These are phyloP conservation scores for Malacoraja senta DNA, from an alignment of 2,797 vertebrate genomes.

Conservation along the genomic window DNA sequence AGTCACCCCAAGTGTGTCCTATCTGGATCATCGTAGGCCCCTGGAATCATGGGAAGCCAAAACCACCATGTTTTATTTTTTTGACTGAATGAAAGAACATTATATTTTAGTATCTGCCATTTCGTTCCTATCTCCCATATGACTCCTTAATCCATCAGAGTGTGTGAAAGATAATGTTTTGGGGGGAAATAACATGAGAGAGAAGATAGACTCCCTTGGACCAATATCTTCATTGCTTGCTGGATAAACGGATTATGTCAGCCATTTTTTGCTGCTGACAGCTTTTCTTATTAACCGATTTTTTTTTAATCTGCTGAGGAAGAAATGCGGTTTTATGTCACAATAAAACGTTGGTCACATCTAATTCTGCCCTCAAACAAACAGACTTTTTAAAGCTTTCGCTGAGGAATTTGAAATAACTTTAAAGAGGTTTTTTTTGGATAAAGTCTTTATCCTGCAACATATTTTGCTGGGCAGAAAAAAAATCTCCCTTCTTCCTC, in stretches of 20 bases:
- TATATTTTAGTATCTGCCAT: conserved; percentile 99
- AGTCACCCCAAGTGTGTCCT: neutral
- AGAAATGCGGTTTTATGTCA: conserved; percentile 99
- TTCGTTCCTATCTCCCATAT: conserved; percentile 99
- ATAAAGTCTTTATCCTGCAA: conserved; percentile 86
- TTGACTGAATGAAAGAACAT: conserved; percentile 86
- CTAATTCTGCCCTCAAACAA: conserved; percentile 99
- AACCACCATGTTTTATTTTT: conserved; percentile 52
- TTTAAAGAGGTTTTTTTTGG: conserved; percentile 85
- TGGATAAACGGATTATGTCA: conserved; percentile 99
- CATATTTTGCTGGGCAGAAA: conserved; percentile 91
- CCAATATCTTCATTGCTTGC: conserved; percentile 99
- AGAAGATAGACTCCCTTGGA: conserved; percentile 99
- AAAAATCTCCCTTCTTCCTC: conserved; percentile 55
- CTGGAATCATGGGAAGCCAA: conserved; percentile 57
- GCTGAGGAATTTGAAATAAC: conserved; percentile 99
- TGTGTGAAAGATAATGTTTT: conserved; percentile 99
- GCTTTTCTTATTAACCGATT: conserved; percentile 99
- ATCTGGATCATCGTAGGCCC: conserved; percentile 48
- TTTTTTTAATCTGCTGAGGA: conserved; percentile 99
- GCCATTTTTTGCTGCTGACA: conserved; percentile 99
- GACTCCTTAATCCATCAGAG: conserved; percentile 99
- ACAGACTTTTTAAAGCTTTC: conserved; percentile 99
- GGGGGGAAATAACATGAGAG: conserved; percentile 99
- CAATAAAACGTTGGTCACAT: conserved; percentile 99